Base-by-base conservation (phyloP, 2,888 invertebrate genomes). In the Tenthredo amoena region DNA sequence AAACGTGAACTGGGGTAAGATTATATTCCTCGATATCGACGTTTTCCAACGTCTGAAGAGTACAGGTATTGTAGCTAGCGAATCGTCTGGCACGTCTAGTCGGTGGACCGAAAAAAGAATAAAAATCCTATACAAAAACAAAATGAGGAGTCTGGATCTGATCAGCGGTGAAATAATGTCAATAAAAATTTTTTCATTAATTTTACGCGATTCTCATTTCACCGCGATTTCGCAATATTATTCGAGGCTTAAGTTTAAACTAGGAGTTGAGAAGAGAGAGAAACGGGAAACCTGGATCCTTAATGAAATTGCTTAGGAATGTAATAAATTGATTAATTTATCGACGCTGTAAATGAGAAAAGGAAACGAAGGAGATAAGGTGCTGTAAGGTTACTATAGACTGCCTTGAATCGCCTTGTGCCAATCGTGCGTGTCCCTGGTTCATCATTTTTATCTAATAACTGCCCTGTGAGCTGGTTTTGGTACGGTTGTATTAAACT, bases 371-470 rank as follows among this genome's bases (percentile, higher is more conserved):
- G 26, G 26, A 26, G 1, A 26, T 15, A 40, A 47, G 10, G 5
- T 40, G 37, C 40, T 79, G 62, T 62, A 81, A 81, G 81, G 81
- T 81, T 81, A 81, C 40, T 31, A 26, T 26, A 62, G 40, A 62
- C 62, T 40, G 40, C 81, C 81, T 81, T 81, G 81, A 81, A 81
- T 62, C 81, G 62, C 7, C 18, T 26, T 62, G 7, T n/a, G 58
- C 58, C 40, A 62, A 43, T 81, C 62, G 81, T 62, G 37, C 21
- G 40, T 62, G 21, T 81, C 81, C 81, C 62, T 81, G 81, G 81
- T 55, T 37, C 79, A 79, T 79, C 55, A 79, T 58, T 79, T 79
- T 58, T 79, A 79, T 79, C 37, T 79, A 58, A 79, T 58, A n/a
- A 26, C 9, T 31, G n/a, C 34, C 55, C 34, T 55, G 3, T 7